Conservation (phyloP, 2,888 invertebrate species). For the Habroteleia sp. region DNA sequence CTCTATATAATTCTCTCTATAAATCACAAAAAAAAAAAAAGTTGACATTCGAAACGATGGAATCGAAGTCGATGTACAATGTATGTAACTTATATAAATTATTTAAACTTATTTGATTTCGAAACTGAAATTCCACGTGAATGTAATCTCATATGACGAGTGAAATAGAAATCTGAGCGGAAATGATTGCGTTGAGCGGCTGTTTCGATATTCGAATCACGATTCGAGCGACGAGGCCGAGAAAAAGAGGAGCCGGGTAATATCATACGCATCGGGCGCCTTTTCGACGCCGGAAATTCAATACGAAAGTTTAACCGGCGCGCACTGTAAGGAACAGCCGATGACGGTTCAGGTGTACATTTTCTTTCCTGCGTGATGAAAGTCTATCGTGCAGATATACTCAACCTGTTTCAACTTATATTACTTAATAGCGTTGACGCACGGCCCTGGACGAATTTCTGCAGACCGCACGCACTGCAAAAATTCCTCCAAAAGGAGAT, state of each 20-base stretch:
- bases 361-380: conserved; percentile 47
- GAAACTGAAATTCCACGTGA: conserved; percentile 8
- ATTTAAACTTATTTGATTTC: conserved; percentile 9
- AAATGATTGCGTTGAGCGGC: conserved; percentile 60
- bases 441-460: conserved; percentile 45
- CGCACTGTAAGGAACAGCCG: conserved; percentile 27
- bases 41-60: too few relatives aligned
- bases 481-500: conserved; percentile 1
- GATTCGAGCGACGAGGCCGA: conserved; percentile 23
- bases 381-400: conserved; percentile 54
- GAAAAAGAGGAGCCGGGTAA: conserved; percentile 67
- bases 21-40: too few relatives aligned
- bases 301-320: conserved; percentile 67
- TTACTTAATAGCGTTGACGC: conserved; percentile 38
- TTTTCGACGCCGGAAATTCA: conserved; percentile 72
- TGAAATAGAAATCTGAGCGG: conserved; percentile 64
- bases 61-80: too few relatives aligned
- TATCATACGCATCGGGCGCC: conserved; percentile 69
- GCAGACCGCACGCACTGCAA: conserved; percentile 29
- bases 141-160: conserved; percentile 32
- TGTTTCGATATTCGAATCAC: conserved; percentile 68
- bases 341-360: conserved; percentile 36
- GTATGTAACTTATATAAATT: too few relatives aligned
- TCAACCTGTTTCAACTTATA: conserved; percentile 57
- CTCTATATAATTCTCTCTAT: too few relatives aligned